phyloP scores from a whole-genome alignment of 1,140 invertebrate species.

The Hestina assimilis region DNA sequence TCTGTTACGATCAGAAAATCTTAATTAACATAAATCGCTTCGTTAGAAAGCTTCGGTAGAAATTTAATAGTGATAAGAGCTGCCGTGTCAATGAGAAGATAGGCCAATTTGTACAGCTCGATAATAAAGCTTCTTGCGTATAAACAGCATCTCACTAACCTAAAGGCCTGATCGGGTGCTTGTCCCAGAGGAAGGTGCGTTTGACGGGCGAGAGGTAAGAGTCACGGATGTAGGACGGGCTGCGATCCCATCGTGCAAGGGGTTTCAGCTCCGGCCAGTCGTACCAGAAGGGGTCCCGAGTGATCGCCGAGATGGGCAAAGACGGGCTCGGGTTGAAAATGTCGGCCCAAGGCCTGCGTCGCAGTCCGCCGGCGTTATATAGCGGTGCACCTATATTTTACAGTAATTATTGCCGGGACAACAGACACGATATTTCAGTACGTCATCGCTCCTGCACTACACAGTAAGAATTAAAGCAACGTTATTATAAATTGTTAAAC shows the following conservation, averaged over 20 bases:
- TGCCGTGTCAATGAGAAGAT: conserved; percentile 30
- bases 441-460: conserved; percentile 46
- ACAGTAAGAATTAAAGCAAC: conserved; percentile 40
- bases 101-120: conserved; percentile 58
- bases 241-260: conserved; percentile 81
- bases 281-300: conserved; percentile 92
- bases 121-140: conserved; percentile 42
- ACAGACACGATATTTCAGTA: conserved; percentile 37
- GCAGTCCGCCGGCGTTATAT: conserved; percentile 81
- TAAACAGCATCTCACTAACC: conserved; percentile 76
- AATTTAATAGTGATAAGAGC: conserved; percentile 21
- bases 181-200: conserved; percentile 92
- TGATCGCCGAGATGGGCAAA: conserved; percentile 87
- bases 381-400: conserved; percentile 82
- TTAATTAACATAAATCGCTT: conserved; percentile 31
- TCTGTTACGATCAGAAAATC: conserved; percentile 61
- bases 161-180: conserved; percentile 92
- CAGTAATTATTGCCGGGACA: conserved; percentile 54
- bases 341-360: conserved; percentile 84
- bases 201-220: conserved; percentile 93
- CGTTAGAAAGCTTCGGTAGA: not conserved
- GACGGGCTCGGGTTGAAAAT: conserved; percentile 87
- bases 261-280: conserved; percentile 88
- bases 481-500: conserved; percentile 17
- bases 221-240: conserved; percentile 89